Evolutionary conservation across 2,888 invertebrate genomes (phyloP), one percentile per base, ranked within the genome.

Genomic region (Rhogogaster chlorosoma): DNA sequence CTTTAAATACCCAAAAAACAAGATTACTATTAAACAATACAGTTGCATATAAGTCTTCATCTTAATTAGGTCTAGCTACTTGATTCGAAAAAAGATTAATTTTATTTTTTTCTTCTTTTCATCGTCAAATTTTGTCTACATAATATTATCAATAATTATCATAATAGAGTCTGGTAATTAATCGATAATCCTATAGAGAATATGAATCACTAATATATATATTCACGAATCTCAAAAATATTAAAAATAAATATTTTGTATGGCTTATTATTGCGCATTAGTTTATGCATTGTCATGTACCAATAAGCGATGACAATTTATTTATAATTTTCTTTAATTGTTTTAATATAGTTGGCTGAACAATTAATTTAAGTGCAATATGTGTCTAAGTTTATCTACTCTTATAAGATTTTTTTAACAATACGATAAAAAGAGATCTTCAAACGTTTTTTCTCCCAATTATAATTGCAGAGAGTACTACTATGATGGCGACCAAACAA

Each of bases 221-320:
- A 53, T 15, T 83, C 61, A 85, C 85, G 86, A 88, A 87, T 88
- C 84, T 88, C 84, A 90, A 90, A 45, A 89, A 90, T 90, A 90
- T 90, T 90, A 90, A 90, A 91, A 91, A 91, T 91, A 90, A 88
- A 90, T 90, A 90, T 89, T 88, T 87, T 87, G n/a, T 89, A 89
- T 89, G 88, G 87, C 84, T 87, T 84, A 86, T 88, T 87, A 88
- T 87, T 88, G 90, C 90, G 89, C 88, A 88, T 89, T 86, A 49
- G 5, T 32, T 67, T 67, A 67, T 67, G 67, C 67, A 77, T 49
- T 32, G 53, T 53, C 77, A 49, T 32, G 18, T 53, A 49, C 53
- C 32, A 77, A 67, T 32, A 67, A 67, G 32, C 45, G 32, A 26
- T 26, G 49, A 49, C 29, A 77, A 77, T 73, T 53, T 49, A 18